Evolutionary conservation across 2,888 invertebrate species (phyloP).

Genomic region (Melipona bicolor): DNA sequence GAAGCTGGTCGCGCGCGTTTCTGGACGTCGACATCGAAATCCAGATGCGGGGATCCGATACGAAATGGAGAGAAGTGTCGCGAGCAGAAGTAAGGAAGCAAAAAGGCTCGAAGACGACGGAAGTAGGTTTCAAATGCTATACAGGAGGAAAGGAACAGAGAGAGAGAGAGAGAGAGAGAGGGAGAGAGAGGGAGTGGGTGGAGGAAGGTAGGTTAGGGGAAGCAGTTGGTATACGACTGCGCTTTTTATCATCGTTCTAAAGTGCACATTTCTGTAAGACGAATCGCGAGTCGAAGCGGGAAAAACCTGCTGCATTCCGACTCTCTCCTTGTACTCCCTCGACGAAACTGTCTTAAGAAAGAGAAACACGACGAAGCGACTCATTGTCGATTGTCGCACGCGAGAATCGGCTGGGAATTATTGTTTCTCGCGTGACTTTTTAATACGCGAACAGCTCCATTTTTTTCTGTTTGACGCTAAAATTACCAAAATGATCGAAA

Average conservation of each 20-base stretch:
- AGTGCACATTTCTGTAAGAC: constrained; percentile 67
- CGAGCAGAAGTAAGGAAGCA: constrained; percentile 51
- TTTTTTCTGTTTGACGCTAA: too few species aligned
- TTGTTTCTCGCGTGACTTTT: too few species aligned
- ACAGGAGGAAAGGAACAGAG: background rate
- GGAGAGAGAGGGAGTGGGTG: too few species aligned
- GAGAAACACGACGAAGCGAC: background rate
- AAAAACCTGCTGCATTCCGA: constrained; percentile 39
- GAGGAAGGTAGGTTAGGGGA: too few species aligned
- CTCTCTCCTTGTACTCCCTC: too few species aligned
- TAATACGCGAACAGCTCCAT: too few species aligned
- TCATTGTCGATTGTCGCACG: background rate
- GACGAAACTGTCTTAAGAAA: background rate
- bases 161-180: too few species aligned
- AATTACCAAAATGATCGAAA: too few species aligned
- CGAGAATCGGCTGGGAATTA: background rate
- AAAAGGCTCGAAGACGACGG: constrained; percentile 39
- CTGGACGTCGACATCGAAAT: constrained; percentile 56
- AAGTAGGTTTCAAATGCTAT: constrained; percentile 47
- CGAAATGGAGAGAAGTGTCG: constrained; percentile 61
- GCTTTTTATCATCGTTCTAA: constrained; percentile 59
- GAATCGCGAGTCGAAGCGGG: constrained; percentile 40
- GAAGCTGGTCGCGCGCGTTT: background rate
- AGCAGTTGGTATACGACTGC: constrained; percentile 14
- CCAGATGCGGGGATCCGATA: constrained; percentile 53